Evolutionary conservation across 2,113 vertebrate genomes (phyloP).

Genomic region (Gambusia affinis): DNA sequence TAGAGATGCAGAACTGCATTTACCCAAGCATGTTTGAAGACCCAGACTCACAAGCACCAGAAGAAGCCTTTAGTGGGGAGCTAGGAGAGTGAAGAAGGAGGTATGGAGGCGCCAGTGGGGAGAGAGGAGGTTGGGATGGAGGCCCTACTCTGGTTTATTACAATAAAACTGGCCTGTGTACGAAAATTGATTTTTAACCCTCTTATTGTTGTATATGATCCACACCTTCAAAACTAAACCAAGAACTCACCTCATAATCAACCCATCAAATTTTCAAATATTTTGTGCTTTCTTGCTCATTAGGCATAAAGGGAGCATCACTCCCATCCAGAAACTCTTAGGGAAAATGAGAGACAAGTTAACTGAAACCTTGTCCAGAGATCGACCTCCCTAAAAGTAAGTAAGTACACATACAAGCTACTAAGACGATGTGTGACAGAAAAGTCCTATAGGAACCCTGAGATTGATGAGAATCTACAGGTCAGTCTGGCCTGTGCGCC

Average conservation of each 20-base stretch:
- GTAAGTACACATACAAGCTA: constrained; percentile 24
- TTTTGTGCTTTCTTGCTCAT: constrained; percentile 12
- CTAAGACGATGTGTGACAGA: constrained; percentile 51
- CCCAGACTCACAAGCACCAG: constrained; percentile 51
- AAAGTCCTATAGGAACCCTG: constrained; percentile 69
- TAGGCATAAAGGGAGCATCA: constrained; percentile 28
- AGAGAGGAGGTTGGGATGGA: background rate
- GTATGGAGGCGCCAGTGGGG: background rate
- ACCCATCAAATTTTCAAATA: constrained; percentile 40
- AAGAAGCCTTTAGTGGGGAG: constrained; percentile 36
- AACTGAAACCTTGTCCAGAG: constrained; percentile 9
- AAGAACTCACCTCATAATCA: constrained; percentile 66
- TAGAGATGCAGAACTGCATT: constrained; percentile 59
- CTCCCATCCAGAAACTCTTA: constrained; percentile 46
- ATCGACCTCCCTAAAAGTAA: constrained; percentile 8
- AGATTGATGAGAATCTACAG: constrained; percentile 63
- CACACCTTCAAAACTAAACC: background rate
- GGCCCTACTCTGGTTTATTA: background rate
- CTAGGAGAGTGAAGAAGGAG: background rate
- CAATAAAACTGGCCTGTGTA: background rate
- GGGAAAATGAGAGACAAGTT: constrained; percentile 56
- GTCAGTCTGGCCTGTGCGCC: constrained; percentile 46
- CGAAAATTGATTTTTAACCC: no score
- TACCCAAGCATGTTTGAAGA: constrained; percentile 54
- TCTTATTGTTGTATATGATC: no score